Conservation (phyloP, 2,888 invertebrate genomes). For the Drosophila infuscata region DNA sequence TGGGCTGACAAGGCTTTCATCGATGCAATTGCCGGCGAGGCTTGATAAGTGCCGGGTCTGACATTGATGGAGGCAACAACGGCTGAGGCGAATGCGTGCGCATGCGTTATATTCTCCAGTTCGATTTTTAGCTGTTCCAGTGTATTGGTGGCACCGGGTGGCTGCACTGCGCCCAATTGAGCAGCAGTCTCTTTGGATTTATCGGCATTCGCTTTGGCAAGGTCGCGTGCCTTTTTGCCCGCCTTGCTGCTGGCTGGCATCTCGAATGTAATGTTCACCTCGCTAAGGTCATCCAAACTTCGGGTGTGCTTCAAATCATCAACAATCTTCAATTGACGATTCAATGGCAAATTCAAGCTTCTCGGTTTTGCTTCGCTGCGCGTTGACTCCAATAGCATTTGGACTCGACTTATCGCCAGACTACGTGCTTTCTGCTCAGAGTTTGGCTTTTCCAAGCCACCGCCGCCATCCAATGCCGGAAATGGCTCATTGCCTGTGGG, state of each 20-base stretch:
- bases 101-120: slow-evolving; percentile 87
- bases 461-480: slow-evolving; percentile 40
- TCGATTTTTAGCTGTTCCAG: slow-evolving; percentile 87
- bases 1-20: slow-evolving; percentile 64
- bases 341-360: slow-evolving; percentile 76
- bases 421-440: slow-evolving; percentile 50
- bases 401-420: slow-evolving; percentile 61
- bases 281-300: slow-evolving; percentile 71
- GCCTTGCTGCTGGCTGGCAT: slow-evolving; percentile 62
- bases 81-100: slow-evolving; percentile 84
- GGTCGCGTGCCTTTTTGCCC: slow-evolving; percentile 27
- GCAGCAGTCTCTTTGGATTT: slow-evolving; percentile 57
- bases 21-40: slow-evolving; percentile 62
- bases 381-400: slow-evolving; percentile 62
- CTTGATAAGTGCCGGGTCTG: slow-evolving; percentile 60
- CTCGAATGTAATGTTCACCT: slow-evolving; percentile 76
- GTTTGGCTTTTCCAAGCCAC: slow-evolving; percentile 40
- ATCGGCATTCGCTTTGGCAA: slow-evolving; percentile 35
- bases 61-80: slow-evolving; percentile 74
- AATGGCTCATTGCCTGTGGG: slow-evolving; percentile 70
- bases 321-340: slow-evolving; percentile 75
- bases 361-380: slow-evolving; percentile 65
- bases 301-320: slow-evolving; percentile 75
- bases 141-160: slow-evolving; percentile 85
- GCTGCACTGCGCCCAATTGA: slow-evolving; percentile 45